Evolutionary conservation across 2,888 invertebrate genomes (phyloP).

Genomic region (Cheilosia soror): DNA sequence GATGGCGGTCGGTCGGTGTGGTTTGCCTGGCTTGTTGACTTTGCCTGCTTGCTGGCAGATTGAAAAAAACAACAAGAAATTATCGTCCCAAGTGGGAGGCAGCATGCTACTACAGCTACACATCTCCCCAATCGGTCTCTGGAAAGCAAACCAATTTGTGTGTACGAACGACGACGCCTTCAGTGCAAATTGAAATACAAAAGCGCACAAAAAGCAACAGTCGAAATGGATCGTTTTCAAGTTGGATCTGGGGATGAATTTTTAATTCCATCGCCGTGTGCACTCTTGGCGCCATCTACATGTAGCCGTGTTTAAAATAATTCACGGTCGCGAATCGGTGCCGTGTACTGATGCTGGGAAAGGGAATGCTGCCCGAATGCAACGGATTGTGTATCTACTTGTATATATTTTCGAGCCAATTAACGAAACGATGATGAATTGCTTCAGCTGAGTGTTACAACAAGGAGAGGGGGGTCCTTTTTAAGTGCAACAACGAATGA

Average conservation of each 20-base stretch:
- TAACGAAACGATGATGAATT: slow-evolving; percentile 71
- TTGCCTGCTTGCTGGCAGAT: slow-evolving; percentile 28
- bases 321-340: slow-evolving; percentile 50
- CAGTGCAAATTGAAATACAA: slow-evolving; percentile 19
- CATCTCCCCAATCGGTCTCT: slow-evolving; percentile 16
- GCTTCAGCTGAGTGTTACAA: slow-evolving; percentile 27
- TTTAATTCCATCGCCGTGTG: slow-evolving; percentile 56
- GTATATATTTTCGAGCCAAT: slow-evolving; percentile 60
- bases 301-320: slow-evolving; percentile 43
- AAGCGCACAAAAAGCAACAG: slow-evolving; percentile 7
- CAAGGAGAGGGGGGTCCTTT: slow-evolving; percentile 1
- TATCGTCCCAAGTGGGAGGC: slow-evolving; percentile 11
- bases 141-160: slow-evolving; percentile 27
- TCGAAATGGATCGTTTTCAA: slow-evolving; percentile 39
- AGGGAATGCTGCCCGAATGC: slow-evolving; percentile 10
- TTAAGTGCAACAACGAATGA: slow-evolving; percentile 24
- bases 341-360: slow-evolving; percentile 7
- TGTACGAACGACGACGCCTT: background rate
- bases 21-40: slow-evolving; percentile 23
- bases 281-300: slow-evolving; percentile 61
- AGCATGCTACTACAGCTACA: no score
- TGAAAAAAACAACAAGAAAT: slow-evolving; percentile 54
- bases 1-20: background rate
- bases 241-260: slow-evolving; percentile 27
- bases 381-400: slow-evolving; percentile 30